phyloP scores from a whole-genome alignment of 2,797 vertebrate genomes.

The Anguilla marmorata region DNA sequence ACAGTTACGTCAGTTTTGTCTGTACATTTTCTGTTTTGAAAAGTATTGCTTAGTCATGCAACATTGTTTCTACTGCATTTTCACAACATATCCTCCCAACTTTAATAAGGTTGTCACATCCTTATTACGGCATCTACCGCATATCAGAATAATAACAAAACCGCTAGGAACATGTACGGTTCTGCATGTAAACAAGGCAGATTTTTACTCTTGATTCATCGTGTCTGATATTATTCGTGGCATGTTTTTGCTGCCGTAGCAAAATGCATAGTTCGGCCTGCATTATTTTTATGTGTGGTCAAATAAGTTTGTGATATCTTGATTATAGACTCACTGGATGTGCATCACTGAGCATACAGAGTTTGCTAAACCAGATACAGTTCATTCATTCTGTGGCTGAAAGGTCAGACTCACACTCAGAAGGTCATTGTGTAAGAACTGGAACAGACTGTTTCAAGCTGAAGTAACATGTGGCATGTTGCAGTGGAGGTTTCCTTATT shows the following conservation, averaged over 20 bases:
- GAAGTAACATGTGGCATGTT: conserved; percentile 20
- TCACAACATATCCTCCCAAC: neutral
- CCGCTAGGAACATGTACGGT: neutral
- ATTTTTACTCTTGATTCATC: neutral
- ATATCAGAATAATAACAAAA: neutral
- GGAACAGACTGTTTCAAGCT: neutral
- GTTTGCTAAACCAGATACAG: neutral
- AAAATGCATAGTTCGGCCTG: neutral
- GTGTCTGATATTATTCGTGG: neutral
- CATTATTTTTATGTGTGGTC: neutral
- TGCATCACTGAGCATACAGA: neutral
- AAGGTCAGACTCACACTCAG: conserved; percentile 11
- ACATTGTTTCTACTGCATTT: conserved; percentile 14
- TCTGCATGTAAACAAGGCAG: neutral
- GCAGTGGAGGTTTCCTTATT: neutral
- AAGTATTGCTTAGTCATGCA: conserved; percentile 16
- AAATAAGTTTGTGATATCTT: conserved; percentile 11
- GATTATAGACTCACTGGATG: neutral
- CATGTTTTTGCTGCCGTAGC: neutral
- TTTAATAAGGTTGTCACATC: conserved; percentile 7
- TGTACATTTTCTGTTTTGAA: conserved; percentile 16
- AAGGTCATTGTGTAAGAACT: conserved; percentile 15
- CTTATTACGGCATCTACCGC: neutral
- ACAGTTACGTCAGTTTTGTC: neutral
- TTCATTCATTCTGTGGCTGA: neutral